phyloP scores from a whole-genome alignment of 1,140 invertebrate genomes.

The Dendroctonus ponderosae region DNA sequence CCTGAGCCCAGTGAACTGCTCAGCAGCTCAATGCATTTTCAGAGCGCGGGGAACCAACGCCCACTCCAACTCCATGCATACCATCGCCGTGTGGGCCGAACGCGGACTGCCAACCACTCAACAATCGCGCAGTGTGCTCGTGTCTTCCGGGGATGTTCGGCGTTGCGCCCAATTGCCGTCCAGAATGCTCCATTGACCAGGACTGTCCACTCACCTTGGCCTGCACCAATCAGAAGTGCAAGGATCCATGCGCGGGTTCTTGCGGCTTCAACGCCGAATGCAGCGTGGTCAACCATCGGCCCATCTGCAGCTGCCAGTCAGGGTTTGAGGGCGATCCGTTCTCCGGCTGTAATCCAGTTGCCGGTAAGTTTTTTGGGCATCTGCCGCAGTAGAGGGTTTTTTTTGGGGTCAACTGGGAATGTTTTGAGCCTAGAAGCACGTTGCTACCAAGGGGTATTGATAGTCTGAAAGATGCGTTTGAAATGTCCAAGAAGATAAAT shows the following conservation, averaged over 20 bases:
- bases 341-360: conserved; percentile 65
- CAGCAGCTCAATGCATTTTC: conserved; percentile 4
- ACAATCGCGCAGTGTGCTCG: conserved; percentile 69
- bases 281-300: conserved; percentile 71
- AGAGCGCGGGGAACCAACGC: conserved; percentile 36
- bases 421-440: no score
- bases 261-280: conserved; percentile 82
- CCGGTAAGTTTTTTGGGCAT: conserved; percentile 57
- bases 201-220: conserved; percentile 76
- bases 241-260: conserved; percentile 78
- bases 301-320: conserved; percentile 72
- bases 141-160: conserved; percentile 78
- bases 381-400: not conserved
- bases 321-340: conserved; percentile 82
- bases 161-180: conserved; percentile 75
- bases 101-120: conserved; percentile 70
- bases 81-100: conserved; percentile 83
- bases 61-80: conserved; percentile 61
- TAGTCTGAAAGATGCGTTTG: no score
- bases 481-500: no score
- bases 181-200: conserved; percentile 75
- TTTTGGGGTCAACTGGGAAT: conserved; percentile 1
- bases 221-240: conserved; percentile 74
- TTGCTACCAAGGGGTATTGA: no score
- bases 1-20: not conserved